phyloP scores from a whole-genome alignment of 1,140 invertebrate genomes.

The Drosophila repleta region DNA sequence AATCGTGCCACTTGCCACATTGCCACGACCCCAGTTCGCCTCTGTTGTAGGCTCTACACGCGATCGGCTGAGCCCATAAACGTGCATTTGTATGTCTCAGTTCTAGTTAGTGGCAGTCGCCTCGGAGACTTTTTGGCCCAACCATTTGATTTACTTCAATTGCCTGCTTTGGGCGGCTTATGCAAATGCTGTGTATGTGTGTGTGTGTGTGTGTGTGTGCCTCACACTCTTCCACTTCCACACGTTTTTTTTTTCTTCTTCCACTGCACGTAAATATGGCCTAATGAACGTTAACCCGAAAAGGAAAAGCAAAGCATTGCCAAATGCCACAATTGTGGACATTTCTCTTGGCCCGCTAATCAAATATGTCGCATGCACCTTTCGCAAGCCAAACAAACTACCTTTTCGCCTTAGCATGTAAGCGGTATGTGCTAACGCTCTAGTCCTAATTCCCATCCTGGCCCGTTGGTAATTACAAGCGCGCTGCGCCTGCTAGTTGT shows the following conservation, averaged over 20 bases:
- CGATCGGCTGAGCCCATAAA: constrained; percentile 69
- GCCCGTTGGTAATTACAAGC: constrained; percentile 61
- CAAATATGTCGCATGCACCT: constrained; percentile 62
- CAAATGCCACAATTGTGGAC: constrained; percentile 62
- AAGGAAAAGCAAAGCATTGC: constrained; percentile 45
- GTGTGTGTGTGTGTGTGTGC: background rate
- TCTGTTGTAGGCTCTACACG: constrained; percentile 50
- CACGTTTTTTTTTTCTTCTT: too few relatives aligned
- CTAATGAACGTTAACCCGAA: constrained; percentile 78
- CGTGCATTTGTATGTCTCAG: constrained; percentile 58
- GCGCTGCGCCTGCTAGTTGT: constrained; percentile 62
- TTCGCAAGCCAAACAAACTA: constrained; percentile 60
- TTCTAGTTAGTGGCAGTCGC: constrained; percentile 16
- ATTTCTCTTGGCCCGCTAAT: constrained; percentile 65
- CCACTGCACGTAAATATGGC: constrained; percentile 48
- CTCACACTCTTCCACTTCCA: background rate
- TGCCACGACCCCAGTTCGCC: constrained; percentile 52
- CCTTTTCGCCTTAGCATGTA: background rate
- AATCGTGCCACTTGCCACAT: constrained; percentile 72
- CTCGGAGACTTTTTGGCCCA: constrained; percentile 6
- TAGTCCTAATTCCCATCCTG: background rate
- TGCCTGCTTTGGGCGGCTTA: constrained; percentile 65
- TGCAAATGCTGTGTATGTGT: constrained; percentile 49
- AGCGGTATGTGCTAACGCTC: background rate
- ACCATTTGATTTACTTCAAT: constrained; percentile 71